Conservation (phyloP, 1,140 invertebrate genomes). For the Gonioctena quinquepunctata region DNA sequence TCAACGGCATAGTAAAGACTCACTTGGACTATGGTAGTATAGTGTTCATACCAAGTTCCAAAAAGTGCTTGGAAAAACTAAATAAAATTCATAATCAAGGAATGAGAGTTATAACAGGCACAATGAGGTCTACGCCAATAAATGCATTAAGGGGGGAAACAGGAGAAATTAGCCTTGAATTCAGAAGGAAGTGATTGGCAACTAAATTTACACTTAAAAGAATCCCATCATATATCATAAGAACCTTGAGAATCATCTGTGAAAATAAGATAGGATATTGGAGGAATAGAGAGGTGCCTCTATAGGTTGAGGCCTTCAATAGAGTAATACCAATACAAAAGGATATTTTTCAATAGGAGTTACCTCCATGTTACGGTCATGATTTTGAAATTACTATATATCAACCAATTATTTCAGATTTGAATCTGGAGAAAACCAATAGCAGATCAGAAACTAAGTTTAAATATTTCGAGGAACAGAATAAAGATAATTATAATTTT, state of each 20-base stretch:
- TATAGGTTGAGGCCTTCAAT: too few relatives aligned
- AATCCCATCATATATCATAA: background rate
- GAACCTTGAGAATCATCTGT: background rate
- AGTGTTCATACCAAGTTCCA: background rate
- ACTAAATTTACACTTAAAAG: background rate
- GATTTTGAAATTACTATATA: too few relatives aligned
- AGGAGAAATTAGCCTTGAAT: conserved; percentile 7
- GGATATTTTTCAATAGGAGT: too few relatives aligned
- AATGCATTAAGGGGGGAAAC: conserved; percentile 10
- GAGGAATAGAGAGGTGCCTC: background rate
- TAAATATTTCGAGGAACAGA: too few relatives aligned
- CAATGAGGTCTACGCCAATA: conserved; percentile 16
- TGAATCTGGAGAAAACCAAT: too few relatives aligned
- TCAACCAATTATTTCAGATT: too few relatives aligned
- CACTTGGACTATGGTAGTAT: conserved; percentile 3
- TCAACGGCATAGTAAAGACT: conserved; percentile 6
- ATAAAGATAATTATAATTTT: too few relatives aligned
- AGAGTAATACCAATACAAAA: too few relatives aligned
- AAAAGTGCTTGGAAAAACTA: background rate
- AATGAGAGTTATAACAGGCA: background rate
- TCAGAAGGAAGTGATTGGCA: background rate
- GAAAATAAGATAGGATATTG: background rate
- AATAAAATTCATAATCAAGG: conserved; percentile 8
- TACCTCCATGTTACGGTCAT: too few relatives aligned
- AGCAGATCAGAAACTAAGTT: too few relatives aligned